Percentiles rank a stretch among this genome's conserved stretches.
Conservation (phyloP, 2,797 vertebrate species). For the Lutjanus campechanus region DNA sequence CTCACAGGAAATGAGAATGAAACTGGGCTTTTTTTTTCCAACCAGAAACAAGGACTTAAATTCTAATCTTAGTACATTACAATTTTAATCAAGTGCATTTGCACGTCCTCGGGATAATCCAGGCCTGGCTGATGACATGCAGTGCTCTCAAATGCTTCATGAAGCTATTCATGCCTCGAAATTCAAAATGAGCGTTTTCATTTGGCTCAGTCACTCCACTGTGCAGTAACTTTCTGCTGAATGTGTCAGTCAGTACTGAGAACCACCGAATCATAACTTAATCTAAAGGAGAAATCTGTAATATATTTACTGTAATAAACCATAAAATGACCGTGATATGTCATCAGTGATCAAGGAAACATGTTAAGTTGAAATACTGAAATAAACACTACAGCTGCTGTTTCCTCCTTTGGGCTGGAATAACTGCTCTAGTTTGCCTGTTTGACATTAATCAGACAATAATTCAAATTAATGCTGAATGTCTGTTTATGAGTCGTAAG, state of each 20-base stretch:
- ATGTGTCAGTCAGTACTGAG: conserved; percentile 44
- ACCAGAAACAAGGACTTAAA: conserved; percentile 69
- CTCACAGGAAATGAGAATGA: conserved; percentile 39
- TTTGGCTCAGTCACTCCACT: conserved; percentile 55
- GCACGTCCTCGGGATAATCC: conserved; percentile 76
- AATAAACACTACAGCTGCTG: no score
- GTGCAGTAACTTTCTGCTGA: conserved; percentile 37
- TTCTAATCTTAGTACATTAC: conserved; percentile 75
- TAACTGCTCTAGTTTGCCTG: no score
- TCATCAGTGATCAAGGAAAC: no score
- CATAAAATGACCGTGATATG: no score
- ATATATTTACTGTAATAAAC: no score
- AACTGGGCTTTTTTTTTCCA: conserved; percentile 63
- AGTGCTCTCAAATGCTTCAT: conserved; percentile 66
- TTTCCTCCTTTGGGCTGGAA: no score
- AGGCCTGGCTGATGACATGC: conserved; percentile 76
- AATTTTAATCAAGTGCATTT: conserved; percentile 82
- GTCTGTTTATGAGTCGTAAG: no score
- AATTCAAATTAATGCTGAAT: no score
- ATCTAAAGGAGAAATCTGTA: no score
- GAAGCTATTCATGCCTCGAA: conserved; percentile 71
- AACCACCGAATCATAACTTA: conserved; percentile 29
- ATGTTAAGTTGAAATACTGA: no score
- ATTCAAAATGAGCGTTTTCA: conserved; percentile 77
- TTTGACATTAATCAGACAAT: no score